Conservation (phyloP, 2,888 invertebrate species). For the Thelaira solivaga region DNA sequence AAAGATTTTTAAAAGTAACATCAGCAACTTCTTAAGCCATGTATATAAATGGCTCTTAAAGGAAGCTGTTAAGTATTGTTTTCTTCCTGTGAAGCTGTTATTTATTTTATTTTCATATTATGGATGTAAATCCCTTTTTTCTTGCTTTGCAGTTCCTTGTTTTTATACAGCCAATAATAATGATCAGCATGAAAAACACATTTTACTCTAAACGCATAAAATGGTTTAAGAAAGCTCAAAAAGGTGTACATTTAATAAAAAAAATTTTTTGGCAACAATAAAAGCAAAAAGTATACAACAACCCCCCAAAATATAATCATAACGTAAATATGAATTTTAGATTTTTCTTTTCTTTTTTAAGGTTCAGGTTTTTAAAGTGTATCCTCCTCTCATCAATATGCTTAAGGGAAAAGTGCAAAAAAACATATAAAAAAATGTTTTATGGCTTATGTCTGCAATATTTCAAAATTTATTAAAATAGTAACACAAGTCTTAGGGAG, state of each 20-base stretch:
- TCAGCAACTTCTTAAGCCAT: background rate
- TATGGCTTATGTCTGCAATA: too few species aligned
- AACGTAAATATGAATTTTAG: too few species aligned
- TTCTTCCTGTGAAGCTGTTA: constrained; percentile 7
- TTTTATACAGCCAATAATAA: background rate
- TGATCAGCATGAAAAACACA: constrained; percentile 66
- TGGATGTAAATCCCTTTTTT: constrained; percentile 32
- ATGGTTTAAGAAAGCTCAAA: constrained; percentile 34
- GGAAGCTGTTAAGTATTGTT: background rate
- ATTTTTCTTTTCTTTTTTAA: too few species aligned
- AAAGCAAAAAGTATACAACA: too few species aligned
- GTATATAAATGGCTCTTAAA: constrained; percentile 24
- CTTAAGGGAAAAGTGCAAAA: too few species aligned
- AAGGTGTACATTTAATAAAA: background rate
- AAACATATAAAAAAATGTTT: too few species aligned
- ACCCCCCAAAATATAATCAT: too few species aligned
- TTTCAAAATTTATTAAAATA: too few species aligned
- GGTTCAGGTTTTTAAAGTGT: too few species aligned
- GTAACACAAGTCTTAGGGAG: too few species aligned
- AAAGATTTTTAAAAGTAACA: background rate
- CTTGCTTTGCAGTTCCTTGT: background rate
- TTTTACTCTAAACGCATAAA: constrained; percentile 63
- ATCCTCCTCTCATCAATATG: too few species aligned
- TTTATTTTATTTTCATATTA: background rate
- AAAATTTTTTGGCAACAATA: too few species aligned